Percentiles rank a stretch among this genome's conserved stretches.
phyloP scores from a whole-genome alignment of 2,888 invertebrate genomes.

The Dryococelus australis region DNA sequence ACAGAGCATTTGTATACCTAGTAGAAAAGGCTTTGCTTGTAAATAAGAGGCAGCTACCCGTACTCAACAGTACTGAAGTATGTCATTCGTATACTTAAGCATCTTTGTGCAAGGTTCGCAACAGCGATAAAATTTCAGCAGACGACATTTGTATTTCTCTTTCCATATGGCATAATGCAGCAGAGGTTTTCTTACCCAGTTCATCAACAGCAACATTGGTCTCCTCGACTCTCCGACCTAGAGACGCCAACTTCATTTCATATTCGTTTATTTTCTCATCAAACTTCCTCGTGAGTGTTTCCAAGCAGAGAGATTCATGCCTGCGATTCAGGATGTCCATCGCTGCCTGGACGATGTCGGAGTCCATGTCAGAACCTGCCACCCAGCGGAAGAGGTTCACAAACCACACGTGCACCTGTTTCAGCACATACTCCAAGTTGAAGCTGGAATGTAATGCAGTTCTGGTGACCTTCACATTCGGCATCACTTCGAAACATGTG shows the following conservation, averaged over 20 bases:
- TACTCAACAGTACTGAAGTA: neutral
- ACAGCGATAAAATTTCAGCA: neutral
- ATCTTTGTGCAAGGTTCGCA: neutral
- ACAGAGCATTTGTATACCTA: neutral
- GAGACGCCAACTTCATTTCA: neutral
- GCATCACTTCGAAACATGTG: neutral
- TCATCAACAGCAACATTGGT: neutral
- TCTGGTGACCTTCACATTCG: neutral
- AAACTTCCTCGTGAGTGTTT: neutral
- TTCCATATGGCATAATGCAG: neutral
- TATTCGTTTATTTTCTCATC: neutral
- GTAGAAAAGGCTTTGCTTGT: too few species aligned
- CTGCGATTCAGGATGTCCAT: constrained; percentile 10
- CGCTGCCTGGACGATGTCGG: constrained; percentile 5
- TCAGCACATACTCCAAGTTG: neutral
- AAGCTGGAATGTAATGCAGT: neutral
- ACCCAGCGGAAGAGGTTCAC: neutral
- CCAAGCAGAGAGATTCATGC: neutral
- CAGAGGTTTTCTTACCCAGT: neutral
- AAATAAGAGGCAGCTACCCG: too few species aligned
- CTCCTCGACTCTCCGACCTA: neutral
- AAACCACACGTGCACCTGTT: neutral
- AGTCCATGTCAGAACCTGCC: constrained; percentile 5
- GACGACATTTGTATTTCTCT: neutral
- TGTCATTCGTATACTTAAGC: neutral